Evolutionary conservation across 2,888 invertebrate genomes (phyloP).

Genomic region (Margaritifera margaritifera): DNA sequence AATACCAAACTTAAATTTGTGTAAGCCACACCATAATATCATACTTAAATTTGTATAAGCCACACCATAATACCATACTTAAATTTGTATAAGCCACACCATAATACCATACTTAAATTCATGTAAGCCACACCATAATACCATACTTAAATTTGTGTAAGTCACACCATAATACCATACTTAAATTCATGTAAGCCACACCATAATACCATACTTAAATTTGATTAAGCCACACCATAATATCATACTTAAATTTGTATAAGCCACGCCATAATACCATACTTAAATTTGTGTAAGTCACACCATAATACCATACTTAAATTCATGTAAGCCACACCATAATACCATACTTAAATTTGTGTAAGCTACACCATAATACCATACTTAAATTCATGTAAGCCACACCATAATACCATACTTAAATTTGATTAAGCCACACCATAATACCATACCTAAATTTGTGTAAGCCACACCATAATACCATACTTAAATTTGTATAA

Average conservation of each 20-base stretch:
- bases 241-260: neutral
- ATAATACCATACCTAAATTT: conserved; percentile 19
- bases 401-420: conserved; percentile 17
- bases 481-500: conserved; percentile 13
- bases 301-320: conserved; percentile 18
- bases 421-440: neutral
- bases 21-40: neutral
- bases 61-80: conserved; percentile 17
- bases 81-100: neutral
- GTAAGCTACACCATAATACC: conserved; percentile 10
- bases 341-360: conserved; percentile 18
- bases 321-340: neutral
- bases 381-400: conserved; percentile 2
- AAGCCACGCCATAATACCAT: conserved; percentile 14
- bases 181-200: neutral
- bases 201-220: conserved; percentile 18
- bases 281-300: neutral
- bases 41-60: neutral
- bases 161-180: conserved; percentile 14
- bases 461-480: conserved; percentile 3
- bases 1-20: conserved; percentile 18
- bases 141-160: conserved; percentile 12
- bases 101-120: conserved; percentile 18
- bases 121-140: conserved; percentile 2
- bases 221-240: neutral